Evolutionary conservation across 2,797 vertebrate genomes (phyloP), one percentile per base, ranked within the genome.

Genomic region (Strix occidentalis): DNA sequence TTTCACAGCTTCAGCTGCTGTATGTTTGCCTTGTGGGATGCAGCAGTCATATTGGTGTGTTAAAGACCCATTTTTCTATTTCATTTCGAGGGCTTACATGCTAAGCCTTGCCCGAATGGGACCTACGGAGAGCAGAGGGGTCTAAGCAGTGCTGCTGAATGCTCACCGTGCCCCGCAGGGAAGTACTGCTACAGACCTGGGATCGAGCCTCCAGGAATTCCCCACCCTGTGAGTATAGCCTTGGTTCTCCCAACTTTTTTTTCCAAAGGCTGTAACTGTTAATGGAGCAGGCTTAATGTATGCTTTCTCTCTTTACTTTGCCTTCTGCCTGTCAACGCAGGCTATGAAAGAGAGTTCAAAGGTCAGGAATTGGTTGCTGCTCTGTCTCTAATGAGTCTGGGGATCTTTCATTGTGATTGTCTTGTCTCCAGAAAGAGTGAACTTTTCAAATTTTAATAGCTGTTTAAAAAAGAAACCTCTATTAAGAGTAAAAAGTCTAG

Each of bases 51-150:
- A 31, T 43, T 7, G 13, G 16, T 18, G 2, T 33, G 9, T 17
- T 56, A 29, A 51, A 80, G 7, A 19, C 14, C 35, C 41, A 7
- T 63, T 85, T 57, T 87, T 25, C 64, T 75, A 0, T 53, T 65
- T 61, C 10, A 1, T 48, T 50, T 77, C 53, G 50, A 99, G 99
- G 97, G 98, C 84, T 98, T 98, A 29, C 98, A 98, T 69, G 98
- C 98, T 7, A 96, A 98, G 83, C 98, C 98, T 10, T 99, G 99
- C 90, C 99, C 99, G 20, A 99, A 98, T 60, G 99, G 99, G 54
- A 99, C 99, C 11, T 99, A 98, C 26, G 87, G 98, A 45, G 97
- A 95, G 39, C 97, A 95, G 78, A 98, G 98, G 45, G 99, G 99
- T 53, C 97, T 99, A 31, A 97, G 98, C 78, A 98, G 98, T 4